Percentiles rank a stretch among this genome's conserved stretches.
These are phyloP conservation scores for Numenius arquata DNA, from an alignment of 2,113 vertebrate species.

Conservation along the genomic window DNA sequence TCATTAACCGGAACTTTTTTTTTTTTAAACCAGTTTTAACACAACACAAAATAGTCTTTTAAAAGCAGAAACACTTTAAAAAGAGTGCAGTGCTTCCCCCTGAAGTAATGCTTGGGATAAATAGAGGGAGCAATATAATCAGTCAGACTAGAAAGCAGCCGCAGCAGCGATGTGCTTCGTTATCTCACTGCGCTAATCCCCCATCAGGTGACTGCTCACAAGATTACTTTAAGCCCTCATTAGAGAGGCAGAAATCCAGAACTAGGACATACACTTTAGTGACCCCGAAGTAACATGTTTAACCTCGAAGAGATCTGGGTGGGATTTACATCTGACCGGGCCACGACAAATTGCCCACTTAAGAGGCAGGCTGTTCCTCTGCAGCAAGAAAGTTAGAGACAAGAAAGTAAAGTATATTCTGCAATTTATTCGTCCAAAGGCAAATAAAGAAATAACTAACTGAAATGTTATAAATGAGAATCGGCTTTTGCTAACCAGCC, in stretches of 20 bases:
- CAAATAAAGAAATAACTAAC: neutral
- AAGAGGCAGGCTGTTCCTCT: neutral
- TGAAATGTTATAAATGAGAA: neutral
- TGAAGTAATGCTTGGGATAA: neutral
- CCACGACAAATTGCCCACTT: neutral
- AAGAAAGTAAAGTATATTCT: neutral
- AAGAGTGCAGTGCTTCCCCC: neutral
- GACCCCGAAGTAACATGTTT: conserved; percentile 48
- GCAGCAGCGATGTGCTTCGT: neutral
- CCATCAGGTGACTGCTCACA: conserved; percentile 82
- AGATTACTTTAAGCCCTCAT: conserved; percentile 66
- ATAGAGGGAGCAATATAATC: neutral
- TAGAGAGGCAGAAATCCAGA: conserved; percentile 27
- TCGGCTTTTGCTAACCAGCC: neutral
- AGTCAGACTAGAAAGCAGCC: neutral
- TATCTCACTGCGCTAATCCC: conserved; percentile 74
- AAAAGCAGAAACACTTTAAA: neutral
- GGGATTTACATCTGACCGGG: neutral
- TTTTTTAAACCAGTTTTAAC: neutral
- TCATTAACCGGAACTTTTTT: neutral
- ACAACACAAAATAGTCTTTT: neutral
- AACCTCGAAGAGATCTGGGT: neutral
- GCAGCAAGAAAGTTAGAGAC: neutral
- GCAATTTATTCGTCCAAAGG: neutral
- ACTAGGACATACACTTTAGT: conserved; percentile 34